Evolutionary conservation across 2,113 vertebrate species (phyloP).

Genomic region (Galbula dea): DNA sequence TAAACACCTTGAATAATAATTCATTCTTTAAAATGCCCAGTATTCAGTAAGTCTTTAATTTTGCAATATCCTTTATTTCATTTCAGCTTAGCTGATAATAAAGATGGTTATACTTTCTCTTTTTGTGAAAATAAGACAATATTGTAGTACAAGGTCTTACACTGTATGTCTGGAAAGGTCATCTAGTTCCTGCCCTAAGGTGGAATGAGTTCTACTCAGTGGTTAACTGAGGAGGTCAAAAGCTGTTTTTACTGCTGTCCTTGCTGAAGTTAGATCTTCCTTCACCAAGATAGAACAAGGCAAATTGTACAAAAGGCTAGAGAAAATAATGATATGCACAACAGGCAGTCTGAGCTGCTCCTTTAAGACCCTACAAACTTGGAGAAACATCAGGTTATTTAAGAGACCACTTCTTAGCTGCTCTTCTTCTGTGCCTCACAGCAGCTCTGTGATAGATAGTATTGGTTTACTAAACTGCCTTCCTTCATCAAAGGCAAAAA

Average conservation of each 20-base stretch:
- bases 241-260: not conserved
- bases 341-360: not conserved
- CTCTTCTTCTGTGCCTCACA: not conserved
- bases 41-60: not conserved
- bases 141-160: not conserved
- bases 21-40: not conserved
- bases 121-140: not conserved
- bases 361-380: not conserved
- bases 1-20: not conserved
- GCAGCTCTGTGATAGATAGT: not conserved
- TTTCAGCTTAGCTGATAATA: not conserved
- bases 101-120: not conserved
- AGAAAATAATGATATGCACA: not conserved
- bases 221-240: not conserved
- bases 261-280: not conserved
- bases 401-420: not conserved
- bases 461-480: not conserved
- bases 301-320: not conserved
- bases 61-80: not conserved
- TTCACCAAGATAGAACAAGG: not conserved
- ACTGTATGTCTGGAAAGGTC: slow-evolving; percentile 3
- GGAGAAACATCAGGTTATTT: not conserved
- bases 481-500: not conserved
- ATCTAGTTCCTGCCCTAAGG: not conserved
- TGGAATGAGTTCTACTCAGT: not conserved